Evolutionary conservation across 2,797 vertebrate species (phyloP), one percentile per base, ranked within the genome.

Genomic region (Ctenosaura bakeri): DNA sequence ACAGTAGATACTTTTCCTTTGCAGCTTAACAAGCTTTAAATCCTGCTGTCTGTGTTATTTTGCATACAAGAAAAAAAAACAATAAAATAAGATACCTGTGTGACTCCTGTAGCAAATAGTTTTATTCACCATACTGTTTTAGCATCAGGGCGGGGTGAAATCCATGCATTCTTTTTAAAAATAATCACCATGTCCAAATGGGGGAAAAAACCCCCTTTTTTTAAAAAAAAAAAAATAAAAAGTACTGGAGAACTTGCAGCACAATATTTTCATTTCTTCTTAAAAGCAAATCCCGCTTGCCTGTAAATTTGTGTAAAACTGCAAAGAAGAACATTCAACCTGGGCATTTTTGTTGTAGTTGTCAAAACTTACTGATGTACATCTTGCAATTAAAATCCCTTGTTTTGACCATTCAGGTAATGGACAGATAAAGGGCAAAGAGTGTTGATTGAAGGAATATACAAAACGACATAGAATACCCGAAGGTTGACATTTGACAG

Each of bases 21-120:
- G 64, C 77, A 73, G 92, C 91, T 92, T 88, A 90, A 93, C 80
- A 94, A 91, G n/a, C 16, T 89, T 89, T 50, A 52, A 92, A 92
- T 85, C 82, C 71, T 93, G 66, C 83, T 90, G 81, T 71, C 85
- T 89, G 56, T 56, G 89, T 54, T 90, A 84, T 91, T 93, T 90
- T 83, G 35, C 35, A 88, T 83, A 29, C 24, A 35, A 73, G 35
- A 83, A 83, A 46, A 12, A 87, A 66, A 32, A n/a, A 66, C 50
- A 71, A 38, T 38, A 88, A 88, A 82, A 88, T 56, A 38, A 42
- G 35, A 74, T 74, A 46, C 22, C 35, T 74, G 52, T 74, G 18
- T 50, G 52, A 35, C 38, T 54, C 54, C 69, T 73, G 26, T 50
- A 46, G 87, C 22, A 42, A 74, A 82, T 74, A 35, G 9, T 29